Base-by-base conservation (phyloP, 2,888 invertebrate genomes). In the Polydrusus tereticollis region DNA sequence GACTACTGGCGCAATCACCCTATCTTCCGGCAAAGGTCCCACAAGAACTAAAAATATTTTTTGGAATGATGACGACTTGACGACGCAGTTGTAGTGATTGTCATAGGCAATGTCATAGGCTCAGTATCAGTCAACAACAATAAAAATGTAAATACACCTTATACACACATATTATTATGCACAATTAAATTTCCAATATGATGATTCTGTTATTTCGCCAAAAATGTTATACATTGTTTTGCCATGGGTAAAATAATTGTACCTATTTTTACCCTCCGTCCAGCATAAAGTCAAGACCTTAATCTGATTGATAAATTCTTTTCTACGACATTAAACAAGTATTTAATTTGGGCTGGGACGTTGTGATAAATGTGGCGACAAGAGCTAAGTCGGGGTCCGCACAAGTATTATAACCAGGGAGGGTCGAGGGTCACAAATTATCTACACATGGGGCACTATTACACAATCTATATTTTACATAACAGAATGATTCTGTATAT, bases 251-350 rank as follows among this genome's bases (percentile, higher is more conserved):
- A 16, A 16, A 16, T 10, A 16, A 29, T 33, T 18, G n/a, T 18
- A 29, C 52, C 18, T 18, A 29, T 29, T 29, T 29, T 10, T 29
- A 55, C 52, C 52, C 52, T 14, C 50, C n/a, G 57, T 65, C 43
- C 55, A 20, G 67, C 23, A 47, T 45, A 38, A 57, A 72, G 72
- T 72, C 75, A 73, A 73, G 68, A 73, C 69, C 73, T 73, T 75
- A 70, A 73, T 73, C 73, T 75, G 76, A 76, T 77, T 76, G 76
- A 77, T 76, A 77, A 77, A 79, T 78, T 79, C 79, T 78, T 79
- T 79, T 79, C 79, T 77, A 69, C 72, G 72, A 79, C 80, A 80
- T 80, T 80, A 77, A 78, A 78, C 80, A 80, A 80, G 77, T 77
- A 78, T 80, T 79, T 79, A 77, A 80, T 80, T 80, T 74, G 68